Evolutionary conservation across 2,113 vertebrate species (phyloP).

Genomic region (Corythaixoides concolor): DNA sequence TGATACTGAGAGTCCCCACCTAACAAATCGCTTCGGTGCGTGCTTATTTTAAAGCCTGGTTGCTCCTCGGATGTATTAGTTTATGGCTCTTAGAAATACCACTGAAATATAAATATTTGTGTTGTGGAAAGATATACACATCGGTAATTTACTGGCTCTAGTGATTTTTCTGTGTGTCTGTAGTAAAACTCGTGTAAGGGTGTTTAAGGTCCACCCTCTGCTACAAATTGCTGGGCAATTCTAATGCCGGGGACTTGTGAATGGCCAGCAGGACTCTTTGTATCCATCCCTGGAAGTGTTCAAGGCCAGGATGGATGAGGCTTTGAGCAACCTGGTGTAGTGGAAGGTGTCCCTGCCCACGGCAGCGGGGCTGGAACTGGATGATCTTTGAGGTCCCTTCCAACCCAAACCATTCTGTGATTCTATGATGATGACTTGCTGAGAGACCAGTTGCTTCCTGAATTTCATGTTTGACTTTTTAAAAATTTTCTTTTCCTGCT

Average conservation of each 20-base stretch:
- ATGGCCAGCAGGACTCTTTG: not conserved
- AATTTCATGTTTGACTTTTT: not conserved
- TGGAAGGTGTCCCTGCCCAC: too few species aligned
- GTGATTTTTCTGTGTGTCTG: not conserved
- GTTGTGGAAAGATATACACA: not conserved
- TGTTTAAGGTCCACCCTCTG: not conserved
- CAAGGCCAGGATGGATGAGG: too few species aligned
- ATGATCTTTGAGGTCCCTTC: too few species aligned
- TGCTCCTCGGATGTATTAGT: not conserved
- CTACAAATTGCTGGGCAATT: not conserved
- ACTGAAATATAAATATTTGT: not conserved
- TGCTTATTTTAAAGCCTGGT: not conserved
- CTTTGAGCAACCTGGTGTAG: too few species aligned
- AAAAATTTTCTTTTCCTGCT: not conserved
- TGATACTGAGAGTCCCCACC: not conserved
- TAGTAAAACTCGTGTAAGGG: not conserved
- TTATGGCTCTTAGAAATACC: not conserved
- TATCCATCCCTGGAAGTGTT: too few species aligned
- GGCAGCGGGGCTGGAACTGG: too few species aligned
- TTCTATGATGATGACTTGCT: not conserved
- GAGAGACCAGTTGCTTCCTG: not conserved
- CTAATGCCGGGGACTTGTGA: not conserved
- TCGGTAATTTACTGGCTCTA: not conserved
- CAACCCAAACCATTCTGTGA: too few species aligned
- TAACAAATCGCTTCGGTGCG: not conserved